Evolutionary conservation across 2,888 invertebrate genomes (phyloP), one percentile per base, ranked within the genome.

Genomic region (Diarsia dahlii): DNA sequence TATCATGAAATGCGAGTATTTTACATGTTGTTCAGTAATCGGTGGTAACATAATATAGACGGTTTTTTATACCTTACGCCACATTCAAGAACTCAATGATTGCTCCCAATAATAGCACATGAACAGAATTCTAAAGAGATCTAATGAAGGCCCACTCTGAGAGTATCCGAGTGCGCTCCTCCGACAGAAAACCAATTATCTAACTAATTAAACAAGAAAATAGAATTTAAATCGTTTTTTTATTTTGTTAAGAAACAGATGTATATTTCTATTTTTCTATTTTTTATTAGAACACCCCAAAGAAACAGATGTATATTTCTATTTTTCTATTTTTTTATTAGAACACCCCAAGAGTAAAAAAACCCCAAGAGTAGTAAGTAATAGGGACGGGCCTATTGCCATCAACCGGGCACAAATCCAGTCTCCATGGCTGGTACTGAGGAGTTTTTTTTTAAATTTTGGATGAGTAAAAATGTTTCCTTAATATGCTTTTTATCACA

Each of bases 71-170:
- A 20, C 4, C 67, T 74, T 74, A 56, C 10, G 54, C 46, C 79
- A 78, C 48, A 67, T 58, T 52, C 15, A 48, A 73, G 12, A 71
- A 66, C 68, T 52, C 76, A 74, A 77, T 78, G 66, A 81, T 82
- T 85, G 71, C 62, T 65, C 66, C 69, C 45, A 58, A 66, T 63
- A 72, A 56, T 56, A 56, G 62, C 15, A 73, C 81, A 66, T 50
- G 78, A 28, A 28, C 18, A 48, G 81, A 75, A 83, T 84, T 74
- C 74, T 75, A 85, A 87, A 80, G 66, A 34, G 66, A 3, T 46
- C 50, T 76, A 79, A 82, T 76, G 68, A 83, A 70, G 74, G 74
- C 74, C 56, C 52, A 67, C 9, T 18, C 12, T 28, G 20, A 3
- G 60, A n/a, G 65, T 63, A 73, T 45, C 39, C 34, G 62, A 72